Base-by-base conservation (phyloP, 2,797 vertebrate genomes). In the Amblyraja radiata region DNA sequence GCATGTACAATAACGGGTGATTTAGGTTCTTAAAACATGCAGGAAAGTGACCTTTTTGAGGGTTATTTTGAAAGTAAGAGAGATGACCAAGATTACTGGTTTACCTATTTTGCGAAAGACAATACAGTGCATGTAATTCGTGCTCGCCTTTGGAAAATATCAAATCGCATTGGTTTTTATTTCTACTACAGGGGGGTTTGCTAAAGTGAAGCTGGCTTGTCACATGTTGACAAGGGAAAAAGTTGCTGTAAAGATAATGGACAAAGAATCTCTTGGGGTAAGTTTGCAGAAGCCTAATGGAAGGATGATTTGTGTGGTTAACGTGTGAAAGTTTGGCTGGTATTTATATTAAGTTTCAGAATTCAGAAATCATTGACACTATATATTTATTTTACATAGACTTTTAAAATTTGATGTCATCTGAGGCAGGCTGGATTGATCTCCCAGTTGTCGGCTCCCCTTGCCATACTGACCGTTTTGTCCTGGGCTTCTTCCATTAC, bases 161-260 rank as follows among this genome's bases (percentile, higher is more conserved):
- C 83, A 86, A 88, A 86, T 63, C 11, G 23, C 23, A 54, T 28
- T 36, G n/a, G 0, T 1, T 0, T 94, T n/a, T 95, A n/a, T 79
- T 90, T 94, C 1, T 5, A 83, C 61, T 94, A 92, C 94, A 99
- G 99, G 98, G 94, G 98, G 98, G 18, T 99, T 99, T 95, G 98
- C 98, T 23, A 99, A 99, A 94, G 98, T 99, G 76, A 99, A 99
- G 93, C 97, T 98, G 93, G 98, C 97, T 0, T 96, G 95, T 63
- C 98, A 99, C 95, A 96, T 97, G 80, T 95, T 98, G 93, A 98
- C 98, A 1, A 97, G 98, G 94, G 98, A 99, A 95, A 98, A 98
- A 93, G 98, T 99, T 94, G 98, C 98, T 36, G 96, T 99, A 95
- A 99, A 99, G 96, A 98, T 99, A 94, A 98, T 99, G 98, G 98